Base-by-base conservation (phyloP, 2,797 vertebrate genomes). In the Chelon auratus region DNA sequence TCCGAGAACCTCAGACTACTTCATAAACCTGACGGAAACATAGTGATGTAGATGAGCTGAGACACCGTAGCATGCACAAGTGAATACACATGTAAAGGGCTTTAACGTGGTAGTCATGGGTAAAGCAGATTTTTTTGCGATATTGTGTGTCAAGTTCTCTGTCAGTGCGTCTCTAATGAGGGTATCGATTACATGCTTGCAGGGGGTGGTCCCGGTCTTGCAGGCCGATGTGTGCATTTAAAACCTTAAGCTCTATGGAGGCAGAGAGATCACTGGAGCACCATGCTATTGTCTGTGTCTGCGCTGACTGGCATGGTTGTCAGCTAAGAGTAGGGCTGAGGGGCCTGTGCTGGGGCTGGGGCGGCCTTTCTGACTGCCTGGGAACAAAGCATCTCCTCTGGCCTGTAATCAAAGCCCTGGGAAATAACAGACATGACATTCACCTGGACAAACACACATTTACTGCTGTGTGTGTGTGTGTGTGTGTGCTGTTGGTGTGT, bases 341-440 rank as follows among this genome's bases (percentile, higher is more conserved):
- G 85, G 86, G 82, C 80, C 80, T 84, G 78, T 10, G 51, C 62
- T 30, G 83, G 77, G 82, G 77, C 74, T 55, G 12, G 53, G 66
- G 75, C 81, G 83, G 85, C 83, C 75, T 88, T 54, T 83, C 84
- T 78, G 87, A 86, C 86, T 92, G 88, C 85, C 81, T 84, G 85
- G 87, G 88, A 92, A 93, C 92, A 94, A 93, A 93, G 88, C 80
- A 79, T 55, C 79, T 88, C 89, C 83, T 86, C 90, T 92, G 87
- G 87, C 86, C 71, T 94, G 93, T 93, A 94, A 94, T 94, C 89
- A 92, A 92, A 94, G 90, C 89, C 89, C 85, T 94, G 90, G 86
- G 89, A 94, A 93, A 91, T 90, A 89, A 88, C 91, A 89, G 88
- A 84, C 88, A 87, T 80, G 86, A 86, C 81, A 86, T 81, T 88